Base-by-base conservation (phyloP, 2,797 vertebrate genomes). In the Thunnus albacares region DNA sequence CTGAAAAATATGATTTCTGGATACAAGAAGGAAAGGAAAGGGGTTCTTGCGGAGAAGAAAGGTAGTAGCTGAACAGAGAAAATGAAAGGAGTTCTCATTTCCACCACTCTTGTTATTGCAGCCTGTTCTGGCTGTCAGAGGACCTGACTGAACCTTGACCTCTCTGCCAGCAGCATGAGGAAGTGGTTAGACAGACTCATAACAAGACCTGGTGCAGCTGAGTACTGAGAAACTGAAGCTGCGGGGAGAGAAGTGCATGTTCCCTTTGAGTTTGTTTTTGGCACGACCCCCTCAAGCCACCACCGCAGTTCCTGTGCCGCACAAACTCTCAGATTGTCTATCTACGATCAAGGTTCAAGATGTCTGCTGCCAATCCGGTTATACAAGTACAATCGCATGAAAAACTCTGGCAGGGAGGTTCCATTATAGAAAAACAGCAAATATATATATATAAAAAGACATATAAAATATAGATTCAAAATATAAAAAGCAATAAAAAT, bases 161-260 rank as follows among this genome's bases (percentile, higher is more conserved):
- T 88, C 53, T 90, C 69, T 80, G 95, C 95, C 92, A 87, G 95
- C 92, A 93, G 64, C 80, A 89, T 90, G 73, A 94, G 96, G 96
- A 96, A 96, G 96, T 93, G 96, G 96, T 96, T 96, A 96, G 94
- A 94, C 93, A 84, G 91, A 92, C 86, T 3, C 66, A 86, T 85
- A 94, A 92, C 77, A 86, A 89, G 85, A 4, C 63, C 75, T 6
- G 71, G 78, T 82, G 85, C 76, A 83, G 85, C 82, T 72, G 82
- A 84, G 83, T 64, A 61, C 84, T 80, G 83, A 87, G 85, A 92
- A 82, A 83, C 82, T 14, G n/a, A 83, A 73, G 75, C 83, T 60
- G 75, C 55, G 62, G 69, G 63, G 9, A 38, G 79, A 64, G 68
- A 72, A 77, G 79, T 69, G 55, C 70, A 57, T 73, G 88, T 87